Evolutionary conservation across 2,888 invertebrate species (phyloP).

Genomic region (Hirtodrosophila trivittata): DNA sequence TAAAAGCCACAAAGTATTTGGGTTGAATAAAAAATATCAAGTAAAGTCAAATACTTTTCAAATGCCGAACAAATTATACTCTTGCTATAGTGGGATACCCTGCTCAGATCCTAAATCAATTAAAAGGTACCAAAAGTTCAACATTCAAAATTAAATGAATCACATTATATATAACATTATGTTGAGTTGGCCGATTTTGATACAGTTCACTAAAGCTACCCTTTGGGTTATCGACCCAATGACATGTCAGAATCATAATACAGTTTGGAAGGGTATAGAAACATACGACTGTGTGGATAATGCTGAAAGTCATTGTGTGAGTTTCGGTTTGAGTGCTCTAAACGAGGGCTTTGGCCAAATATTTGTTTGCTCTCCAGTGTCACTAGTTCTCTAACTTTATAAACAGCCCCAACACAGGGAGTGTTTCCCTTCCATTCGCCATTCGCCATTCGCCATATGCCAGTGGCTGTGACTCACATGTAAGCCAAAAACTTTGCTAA

Average conservation of each 20-base stretch:
- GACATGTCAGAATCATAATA: no score
- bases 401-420: slow-evolving; percentile 9
- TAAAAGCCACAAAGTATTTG: slow-evolving; percentile 51
- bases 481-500: slow-evolving; percentile 59
- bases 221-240: no score
- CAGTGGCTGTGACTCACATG: slow-evolving; percentile 30
- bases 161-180: no score
- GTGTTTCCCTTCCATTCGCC: slow-evolving; percentile 25
- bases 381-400: slow-evolving; percentile 27
- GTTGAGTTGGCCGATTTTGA: no score
- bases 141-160: no score
- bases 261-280: background rate
- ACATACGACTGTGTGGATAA: slow-evolving; percentile 24
- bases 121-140: no score
- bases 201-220: no score
- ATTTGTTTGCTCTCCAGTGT: slow-evolving; percentile 50
- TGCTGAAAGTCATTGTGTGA: slow-evolving; percentile 59
- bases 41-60: background rate
- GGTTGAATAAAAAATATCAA: slow-evolving; percentile 9
- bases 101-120: no score
- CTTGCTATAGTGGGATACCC: no score
- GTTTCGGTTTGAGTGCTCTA: slow-evolving; percentile 47
- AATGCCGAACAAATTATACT: no score
- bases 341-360: slow-evolving; percentile 43
- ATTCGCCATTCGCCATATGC: slow-evolving; percentile 49